Conservation (phyloP, 1,140 invertebrate genomes). For the Cryptotermes secundus region DNA sequence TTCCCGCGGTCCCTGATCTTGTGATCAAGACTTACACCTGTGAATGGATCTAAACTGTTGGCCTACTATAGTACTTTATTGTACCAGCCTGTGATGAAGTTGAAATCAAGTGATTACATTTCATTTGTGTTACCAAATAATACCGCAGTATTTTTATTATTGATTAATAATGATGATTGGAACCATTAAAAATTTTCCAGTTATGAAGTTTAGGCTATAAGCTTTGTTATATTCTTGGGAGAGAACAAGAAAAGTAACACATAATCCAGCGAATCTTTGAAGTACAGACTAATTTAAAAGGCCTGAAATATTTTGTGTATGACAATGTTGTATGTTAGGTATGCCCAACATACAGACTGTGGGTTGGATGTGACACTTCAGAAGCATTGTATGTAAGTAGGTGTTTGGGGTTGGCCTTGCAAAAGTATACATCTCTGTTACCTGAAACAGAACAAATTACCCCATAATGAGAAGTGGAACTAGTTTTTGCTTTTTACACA, state of each 20-base stretch:
- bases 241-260: not conserved
- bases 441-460: too few relatives aligned
- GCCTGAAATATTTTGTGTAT: not conserved
- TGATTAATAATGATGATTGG: not conserved
- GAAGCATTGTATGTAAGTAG: too few relatives aligned
- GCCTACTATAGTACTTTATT: constrained; percentile 4
- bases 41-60: not conserved
- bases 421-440: too few relatives aligned
- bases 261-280: too few relatives aligned
- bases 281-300: too few relatives aligned
- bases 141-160: not conserved
- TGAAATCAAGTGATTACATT: not conserved
- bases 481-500: too few relatives aligned
- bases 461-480: too few relatives aligned
- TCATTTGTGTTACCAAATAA: not conserved
- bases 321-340: not conserved
- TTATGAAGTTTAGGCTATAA: not conserved
- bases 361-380: too few relatives aligned
- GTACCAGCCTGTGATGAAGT: constrained; percentile 1
- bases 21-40: constrained; percentile 22
- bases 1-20: constrained; percentile 54
- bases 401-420: too few relatives aligned
- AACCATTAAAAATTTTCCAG: not conserved
- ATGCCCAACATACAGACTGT: not conserved
- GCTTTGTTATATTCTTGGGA: not conserved